Percentiles rank a stretch among this genome's conserved stretches.
These are phyloP conservation scores for Alauda arvensis DNA, from an alignment of 2,797 vertebrate species.

Conservation along the genomic window DNA sequence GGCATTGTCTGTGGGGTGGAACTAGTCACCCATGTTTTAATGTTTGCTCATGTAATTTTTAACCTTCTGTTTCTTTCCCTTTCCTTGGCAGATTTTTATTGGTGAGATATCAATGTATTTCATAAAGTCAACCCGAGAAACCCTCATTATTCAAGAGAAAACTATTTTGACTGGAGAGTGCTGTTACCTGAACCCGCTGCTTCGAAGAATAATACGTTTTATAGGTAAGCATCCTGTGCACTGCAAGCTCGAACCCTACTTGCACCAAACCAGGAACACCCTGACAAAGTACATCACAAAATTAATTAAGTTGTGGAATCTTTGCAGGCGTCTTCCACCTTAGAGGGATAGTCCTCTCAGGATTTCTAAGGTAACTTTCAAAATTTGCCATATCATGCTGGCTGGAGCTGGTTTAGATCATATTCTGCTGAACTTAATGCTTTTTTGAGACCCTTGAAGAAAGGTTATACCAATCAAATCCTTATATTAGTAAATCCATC, in stretches of 20 bases:
- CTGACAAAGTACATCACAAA: neutral
- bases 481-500: constrained; percentile 3
- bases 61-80: constrained; percentile 9
- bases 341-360: neutral
- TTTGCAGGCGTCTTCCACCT: constrained; percentile 32
- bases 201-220: constrained; percentile 92
- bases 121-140: constrained; percentile 93
- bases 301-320: constrained; percentile 30
- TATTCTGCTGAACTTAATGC: constrained; percentile 23
- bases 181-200: constrained; percentile 94
- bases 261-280: neutral
- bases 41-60: neutral
- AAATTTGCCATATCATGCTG: constrained; percentile 12
- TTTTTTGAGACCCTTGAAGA: constrained; percentile 25
- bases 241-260: neutral
- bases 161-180: constrained; percentile 95
- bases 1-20: neutral
- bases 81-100: constrained; percentile 85
- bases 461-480: constrained; percentile 10
- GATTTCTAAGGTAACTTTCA: constrained; percentile 29
- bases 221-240: constrained; percentile 79
- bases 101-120: constrained; percentile 95
- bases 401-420: neutral
- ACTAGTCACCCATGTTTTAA: neutral
- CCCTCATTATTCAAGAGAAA: constrained; percentile 91